Evolutionary conservation across 2,888 invertebrate species (phyloP).

Genomic region (Xylota segnis): DNA sequence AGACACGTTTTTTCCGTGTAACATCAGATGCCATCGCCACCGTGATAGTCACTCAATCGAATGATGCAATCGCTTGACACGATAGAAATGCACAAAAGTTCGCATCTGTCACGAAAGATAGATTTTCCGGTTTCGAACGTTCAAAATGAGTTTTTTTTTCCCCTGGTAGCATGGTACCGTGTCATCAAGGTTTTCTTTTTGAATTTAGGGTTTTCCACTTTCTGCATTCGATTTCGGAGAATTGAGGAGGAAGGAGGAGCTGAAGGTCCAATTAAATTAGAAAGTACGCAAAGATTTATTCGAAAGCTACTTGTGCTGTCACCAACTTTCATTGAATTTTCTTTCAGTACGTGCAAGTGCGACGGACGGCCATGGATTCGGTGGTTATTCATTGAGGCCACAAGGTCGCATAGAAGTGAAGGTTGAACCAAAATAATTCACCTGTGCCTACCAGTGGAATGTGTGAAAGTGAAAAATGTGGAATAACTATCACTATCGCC

Average conservation of each 20-base stretch:
- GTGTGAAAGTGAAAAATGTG: too few relatives aligned
- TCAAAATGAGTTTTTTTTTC: background rate
- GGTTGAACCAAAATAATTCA: background rate
- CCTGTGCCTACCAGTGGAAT: too few relatives aligned
- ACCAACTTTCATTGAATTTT: background rate
- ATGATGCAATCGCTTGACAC: constrained; percentile 46
- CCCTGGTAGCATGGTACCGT: background rate
- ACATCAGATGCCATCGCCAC: constrained; percentile 59
- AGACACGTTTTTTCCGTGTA: constrained; percentile 55
- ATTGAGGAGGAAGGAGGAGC: background rate
- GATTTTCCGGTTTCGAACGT: constrained; percentile 24
- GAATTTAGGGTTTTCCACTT: too few relatives aligned
- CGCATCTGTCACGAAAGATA: constrained; percentile 34
- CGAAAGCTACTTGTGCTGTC: background rate
- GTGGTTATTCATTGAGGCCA: background rate
- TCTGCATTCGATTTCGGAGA: background rate
- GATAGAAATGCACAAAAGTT: constrained; percentile 32
- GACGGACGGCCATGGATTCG: background rate
- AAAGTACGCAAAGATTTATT: background rate
- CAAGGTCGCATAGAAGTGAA: background rate
- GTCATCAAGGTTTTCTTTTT: background rate
- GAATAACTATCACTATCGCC: too few relatives aligned
- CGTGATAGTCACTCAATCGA: constrained; percentile 57
- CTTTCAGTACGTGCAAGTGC: background rate
- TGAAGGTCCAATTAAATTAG: background rate